Base-by-base conservation (phyloP, 2,797 vertebrate species). In the Myioborus melanocephalus region DNA sequence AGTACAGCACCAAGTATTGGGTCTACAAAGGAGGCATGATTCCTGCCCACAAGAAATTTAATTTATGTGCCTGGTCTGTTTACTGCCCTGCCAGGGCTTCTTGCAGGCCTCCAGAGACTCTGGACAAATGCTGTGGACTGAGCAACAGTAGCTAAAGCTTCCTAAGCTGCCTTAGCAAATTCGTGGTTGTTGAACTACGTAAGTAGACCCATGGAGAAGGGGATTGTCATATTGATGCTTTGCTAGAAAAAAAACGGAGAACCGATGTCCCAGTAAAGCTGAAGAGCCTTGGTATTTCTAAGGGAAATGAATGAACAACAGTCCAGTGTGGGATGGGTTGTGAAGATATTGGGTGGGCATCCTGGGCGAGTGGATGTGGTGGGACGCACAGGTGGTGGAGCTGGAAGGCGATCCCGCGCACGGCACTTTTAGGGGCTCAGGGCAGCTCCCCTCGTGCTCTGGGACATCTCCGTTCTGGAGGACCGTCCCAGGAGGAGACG, bases 361-460 rank as follows among this genome's bases (percentile, higher is more conserved):
- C 44, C 26, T 3, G 0, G 22, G 22, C 0, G 9, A 52, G 26
- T 2, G 7, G 30, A 23, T 8, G 8, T 1, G 35, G 14, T 5
- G 15, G 34, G 32, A 66, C 21, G 37, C 1, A 4, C 14, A 6
- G 30, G 17, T 5, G 21, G 8, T 20, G 37, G 19, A 35, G 37
- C 21, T 22, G 9, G 21, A 53, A 20, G 27, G 27, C 0, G 3
- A 50, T 3, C 2, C 44, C 1, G 5, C 2, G 4, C n/a, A 12
- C 1, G 4, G 26, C 22, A 20, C 28, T 32, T 39, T 24, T 17
- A 0, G 9, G 50, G 23, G 10, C 13, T 55, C 24, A 6, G 44
- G 19, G 26, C 53, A 26, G 21, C 28, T 52, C 22, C 26, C 26
- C 43, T 24, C 23, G 2, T 16, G 41, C 28, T 70, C 52, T 19